These are phyloP conservation scores for Xestia ashworthii DNA, from an alignment of 2,888 invertebrate species.

Conservation along the genomic window DNA sequence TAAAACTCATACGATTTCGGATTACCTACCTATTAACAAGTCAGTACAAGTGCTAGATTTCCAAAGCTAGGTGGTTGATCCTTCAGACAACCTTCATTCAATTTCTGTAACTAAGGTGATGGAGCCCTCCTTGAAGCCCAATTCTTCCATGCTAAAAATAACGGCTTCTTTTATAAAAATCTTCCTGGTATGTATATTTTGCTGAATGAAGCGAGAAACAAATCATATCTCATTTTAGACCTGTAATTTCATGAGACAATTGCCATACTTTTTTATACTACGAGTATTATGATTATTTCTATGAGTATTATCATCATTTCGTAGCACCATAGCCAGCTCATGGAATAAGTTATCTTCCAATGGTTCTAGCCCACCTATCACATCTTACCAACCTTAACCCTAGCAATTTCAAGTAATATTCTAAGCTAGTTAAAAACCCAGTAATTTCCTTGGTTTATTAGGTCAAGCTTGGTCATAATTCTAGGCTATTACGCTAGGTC, in stretches of 20 bases:
- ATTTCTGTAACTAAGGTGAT: neutral
- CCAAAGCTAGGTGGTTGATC: neutral
- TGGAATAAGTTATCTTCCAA: slow-evolving; percentile 14
- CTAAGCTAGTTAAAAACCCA: slow-evolving; percentile 17
- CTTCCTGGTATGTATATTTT: neutral
- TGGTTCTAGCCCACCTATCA: neutral
- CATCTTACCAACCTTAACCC: neutral
- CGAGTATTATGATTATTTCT: neutral
- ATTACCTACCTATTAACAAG: neutral
- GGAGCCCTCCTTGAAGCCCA: neutral
- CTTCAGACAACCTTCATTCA: neutral
- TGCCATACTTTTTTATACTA: neutral
- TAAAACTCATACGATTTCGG: neutral
- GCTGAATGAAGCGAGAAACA: neutral
- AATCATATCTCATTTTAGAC: neutral
- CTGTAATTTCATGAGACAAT: neutral
- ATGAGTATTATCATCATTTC: neutral
- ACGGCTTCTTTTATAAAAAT: neutral
- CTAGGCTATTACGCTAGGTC: slow-evolving; percentile 56
- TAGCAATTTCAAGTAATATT: slow-evolving; percentile 13
- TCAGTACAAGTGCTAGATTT: slow-evolving; percentile 5
- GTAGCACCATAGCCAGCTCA: neutral
- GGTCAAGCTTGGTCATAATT: slow-evolving; percentile 59
- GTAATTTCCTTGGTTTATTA: slow-evolving; percentile 50
- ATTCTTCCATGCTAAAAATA: neutral